A percentile compares a stretch with the other conserved stretches of the same genome.
Conservation (phyloP, 2,113 vertebrate species). For the Elachura formosa region DNA sequence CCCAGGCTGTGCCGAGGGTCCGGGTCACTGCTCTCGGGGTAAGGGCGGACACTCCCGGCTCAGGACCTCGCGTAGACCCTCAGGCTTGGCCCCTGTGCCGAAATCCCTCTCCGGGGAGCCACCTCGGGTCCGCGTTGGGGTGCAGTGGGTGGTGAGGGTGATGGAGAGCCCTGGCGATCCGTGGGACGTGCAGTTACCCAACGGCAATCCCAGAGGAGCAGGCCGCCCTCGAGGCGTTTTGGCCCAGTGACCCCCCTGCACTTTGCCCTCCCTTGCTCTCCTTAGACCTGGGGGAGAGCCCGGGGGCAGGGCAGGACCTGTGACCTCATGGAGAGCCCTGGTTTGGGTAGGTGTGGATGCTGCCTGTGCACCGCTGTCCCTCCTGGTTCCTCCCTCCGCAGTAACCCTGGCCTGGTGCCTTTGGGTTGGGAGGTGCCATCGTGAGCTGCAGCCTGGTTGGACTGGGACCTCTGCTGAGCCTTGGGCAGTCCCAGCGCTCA, state of each 20-base stretch:
- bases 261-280: not conserved
- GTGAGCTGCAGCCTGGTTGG: not conserved
- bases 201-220: not conserved
- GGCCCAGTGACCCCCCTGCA: not conserved
- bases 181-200: not conserved
- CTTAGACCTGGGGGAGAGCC: not conserved
- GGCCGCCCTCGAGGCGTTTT: accelerated
- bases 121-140: accelerated
- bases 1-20: not conserved
- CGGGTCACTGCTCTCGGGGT: not conserved
- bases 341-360: not conserved
- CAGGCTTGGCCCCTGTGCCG: accelerated
- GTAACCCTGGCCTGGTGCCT: no score
- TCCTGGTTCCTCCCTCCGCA: accelerated
- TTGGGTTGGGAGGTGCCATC: no score
- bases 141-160: not conserved
- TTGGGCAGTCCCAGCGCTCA: accelerated
- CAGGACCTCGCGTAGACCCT: not conserved
- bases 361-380: not conserved
- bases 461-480: not conserved
- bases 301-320: not conserved
- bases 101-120: not conserved
- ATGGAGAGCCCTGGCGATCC: not conserved
- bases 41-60: not conserved
- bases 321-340: accelerated